Evolutionary conservation across 2,113 vertebrate genomes (phyloP).

Genomic region (Heloderma charlesbogerti): DNA sequence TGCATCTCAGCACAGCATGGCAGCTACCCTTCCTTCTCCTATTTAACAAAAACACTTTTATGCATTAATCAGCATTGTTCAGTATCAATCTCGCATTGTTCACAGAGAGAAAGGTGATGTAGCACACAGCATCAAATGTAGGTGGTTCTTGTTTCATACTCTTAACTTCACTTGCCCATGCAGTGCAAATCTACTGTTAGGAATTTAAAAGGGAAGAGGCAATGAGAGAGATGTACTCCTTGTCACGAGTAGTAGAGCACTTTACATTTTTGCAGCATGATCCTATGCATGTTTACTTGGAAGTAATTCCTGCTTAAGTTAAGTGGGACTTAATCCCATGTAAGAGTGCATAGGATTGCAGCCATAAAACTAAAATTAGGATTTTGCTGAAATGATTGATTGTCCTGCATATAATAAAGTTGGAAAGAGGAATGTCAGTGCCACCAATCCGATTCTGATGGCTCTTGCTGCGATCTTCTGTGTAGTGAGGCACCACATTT

Average conservation of each 20-base stretch:
- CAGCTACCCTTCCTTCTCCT: neutral
- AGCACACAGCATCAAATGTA: neutral
- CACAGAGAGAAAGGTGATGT: neutral
- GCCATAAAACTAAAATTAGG: neutral
- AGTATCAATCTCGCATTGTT: neutral
- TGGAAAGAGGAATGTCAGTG: neutral
- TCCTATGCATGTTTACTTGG: neutral
- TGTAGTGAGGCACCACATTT: constrained; percentile 1
- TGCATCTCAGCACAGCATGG: neutral
- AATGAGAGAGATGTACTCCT: neutral
- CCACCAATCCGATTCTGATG: neutral
- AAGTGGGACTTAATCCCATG: neutral
- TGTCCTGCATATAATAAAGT: neutral
- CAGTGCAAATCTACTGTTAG: neutral
- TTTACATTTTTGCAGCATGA: neutral
- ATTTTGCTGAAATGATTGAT: neutral
- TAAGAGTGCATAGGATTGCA: neutral
- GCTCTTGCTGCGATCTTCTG: neutral
- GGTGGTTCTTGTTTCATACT: neutral
- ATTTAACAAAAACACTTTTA: neutral
- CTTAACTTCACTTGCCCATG: neutral
- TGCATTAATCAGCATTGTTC: neutral
- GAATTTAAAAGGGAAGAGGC: constrained; percentile 2
- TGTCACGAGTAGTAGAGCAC: neutral
- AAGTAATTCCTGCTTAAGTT: neutral